Base-by-base conservation (phyloP, 1,140 invertebrate genomes). In the Drosophila yakuba region DNA sequence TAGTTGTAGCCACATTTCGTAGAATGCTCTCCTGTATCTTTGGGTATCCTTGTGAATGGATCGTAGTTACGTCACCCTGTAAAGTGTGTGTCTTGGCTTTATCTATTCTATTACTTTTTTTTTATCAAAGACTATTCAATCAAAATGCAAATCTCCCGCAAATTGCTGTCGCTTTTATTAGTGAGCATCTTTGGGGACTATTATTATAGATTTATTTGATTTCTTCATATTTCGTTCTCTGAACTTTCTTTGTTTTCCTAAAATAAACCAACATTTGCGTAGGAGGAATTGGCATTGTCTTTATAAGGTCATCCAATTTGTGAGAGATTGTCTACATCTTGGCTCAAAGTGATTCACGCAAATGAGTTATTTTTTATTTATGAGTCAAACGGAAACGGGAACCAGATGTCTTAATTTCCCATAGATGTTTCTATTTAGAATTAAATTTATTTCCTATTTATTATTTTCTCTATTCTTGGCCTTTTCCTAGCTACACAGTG, bases 1-100 rank as follows among this genome's bases (percentile, higher is more conserved):
- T 74, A 74, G 43, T 43, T 32, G 35, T 66, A 83, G 58, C 38
- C 78, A 50, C 47, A 61, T 66, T 36, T 11, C 32, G 36, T 56
- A 50, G 55, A n/a, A 17, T 6, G 43, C 11, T 23, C 52, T 38
- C 20, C 39, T 20, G 12, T 36, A 58, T 56, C 32, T 35, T 55
- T 58, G 54, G 69, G 52, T 25, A 35, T 28, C 36, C 28, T 43
- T 17, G 17, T 25, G n/a, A 38, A 25, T 25, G 2, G 11, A 39
- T 17, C 7, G 50, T 71, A 68, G 41, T 14, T 38, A 20, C 20
- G n/a, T 28, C 67, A 44, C 28, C 12, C 17, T 51, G 45, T 61
- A 51, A 28, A 1, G 32, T 35, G 28, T 11, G 4, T 28, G 23
- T 55, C 14, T 3, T 52, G n/a, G 2, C 20, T 41, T 20, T n/a